Conservation (phyloP, 1,140 invertebrate species). For the Harpegnathos saltator region DNA sequence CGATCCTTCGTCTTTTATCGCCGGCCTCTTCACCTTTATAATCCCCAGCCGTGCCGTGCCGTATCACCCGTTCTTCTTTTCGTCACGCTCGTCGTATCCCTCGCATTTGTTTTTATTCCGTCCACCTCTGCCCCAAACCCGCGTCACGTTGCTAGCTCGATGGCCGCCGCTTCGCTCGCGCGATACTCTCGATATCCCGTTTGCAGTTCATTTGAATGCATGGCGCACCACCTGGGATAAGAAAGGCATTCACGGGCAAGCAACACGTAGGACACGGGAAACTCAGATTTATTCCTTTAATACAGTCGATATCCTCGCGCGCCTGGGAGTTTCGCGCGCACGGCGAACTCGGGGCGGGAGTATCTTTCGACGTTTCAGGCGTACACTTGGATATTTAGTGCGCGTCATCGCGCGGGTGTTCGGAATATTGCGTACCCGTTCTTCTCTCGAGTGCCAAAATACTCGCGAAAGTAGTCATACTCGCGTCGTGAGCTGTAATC, state of each 20-base stretch:
- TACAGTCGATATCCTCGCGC: constrained; percentile 66
- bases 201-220: constrained; percentile 77
- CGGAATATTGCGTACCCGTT: too few relatives aligned
- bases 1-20: constrained; percentile 23
- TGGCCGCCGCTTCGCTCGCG: constrained; percentile 26
- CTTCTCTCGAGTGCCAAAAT: too few relatives aligned
- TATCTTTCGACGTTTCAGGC: not conserved
- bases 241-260: constrained; percentile 63
- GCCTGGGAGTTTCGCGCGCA: not conserved
- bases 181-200: constrained; percentile 74
- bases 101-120: constrained; percentile 56
- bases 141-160: not conserved
- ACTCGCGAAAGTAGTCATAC: too few relatives aligned
- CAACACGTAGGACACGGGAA: constrained; percentile 72
- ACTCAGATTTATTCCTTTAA: constrained; percentile 75
- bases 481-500: too few relatives aligned
- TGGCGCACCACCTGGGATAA: constrained; percentile 70
- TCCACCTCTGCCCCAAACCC: not conserved
- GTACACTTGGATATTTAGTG: not conserved
- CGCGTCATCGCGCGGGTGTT: not conserved
- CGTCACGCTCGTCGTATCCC: constrained; percentile 18
- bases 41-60: not conserved
- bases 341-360: not conserved
- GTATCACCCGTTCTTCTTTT: constrained; percentile 6
- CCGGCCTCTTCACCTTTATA: constrained; percentile 26